These are phyloP conservation scores for Lonchura striata DNA, from an alignment of 2,113 vertebrate species.

Conservation along the genomic window DNA sequence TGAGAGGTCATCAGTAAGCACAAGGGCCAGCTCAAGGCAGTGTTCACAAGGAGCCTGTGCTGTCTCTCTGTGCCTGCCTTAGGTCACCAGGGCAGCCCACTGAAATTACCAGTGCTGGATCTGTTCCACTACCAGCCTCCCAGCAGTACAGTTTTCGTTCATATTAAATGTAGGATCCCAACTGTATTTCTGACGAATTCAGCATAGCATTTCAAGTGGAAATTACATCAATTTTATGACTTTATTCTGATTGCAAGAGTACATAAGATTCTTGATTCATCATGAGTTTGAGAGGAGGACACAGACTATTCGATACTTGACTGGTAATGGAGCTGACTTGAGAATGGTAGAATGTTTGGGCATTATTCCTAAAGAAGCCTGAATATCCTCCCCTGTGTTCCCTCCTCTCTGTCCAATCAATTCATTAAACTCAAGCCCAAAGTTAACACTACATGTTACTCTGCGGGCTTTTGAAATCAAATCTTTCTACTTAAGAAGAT, in stretches of 20 bases:
- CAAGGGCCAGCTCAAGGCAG: background rate
- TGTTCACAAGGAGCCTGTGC: background rate
- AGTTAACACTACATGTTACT: background rate
- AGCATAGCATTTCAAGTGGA: background rate
- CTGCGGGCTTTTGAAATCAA: conserved; percentile 25
- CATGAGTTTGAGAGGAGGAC: background rate
- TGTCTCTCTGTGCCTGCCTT: background rate
- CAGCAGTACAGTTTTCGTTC: background rate
- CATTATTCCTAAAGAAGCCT: background rate
- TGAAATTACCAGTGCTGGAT: background rate
- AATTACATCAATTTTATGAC: background rate
- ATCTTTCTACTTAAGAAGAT: conserved; percentile 25
- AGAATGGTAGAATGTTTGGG: background rate
- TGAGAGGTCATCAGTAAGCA: background rate
- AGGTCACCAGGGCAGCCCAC: background rate
- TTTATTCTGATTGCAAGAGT: background rate
- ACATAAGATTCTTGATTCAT: background rate
- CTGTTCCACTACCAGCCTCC: background rate
- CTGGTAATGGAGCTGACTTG: background rate
- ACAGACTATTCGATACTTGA: background rate
- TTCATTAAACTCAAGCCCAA: background rate
- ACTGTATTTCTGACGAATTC: background rate
- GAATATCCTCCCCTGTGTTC: background rate
- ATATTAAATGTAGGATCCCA: background rate
- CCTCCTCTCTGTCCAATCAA: background rate